Percentiles rank a stretch among this genome's conserved stretches.
phyloP scores from a whole-genome alignment of 2,113 vertebrate genomes.

The Ammodramus savannarum region DNA sequence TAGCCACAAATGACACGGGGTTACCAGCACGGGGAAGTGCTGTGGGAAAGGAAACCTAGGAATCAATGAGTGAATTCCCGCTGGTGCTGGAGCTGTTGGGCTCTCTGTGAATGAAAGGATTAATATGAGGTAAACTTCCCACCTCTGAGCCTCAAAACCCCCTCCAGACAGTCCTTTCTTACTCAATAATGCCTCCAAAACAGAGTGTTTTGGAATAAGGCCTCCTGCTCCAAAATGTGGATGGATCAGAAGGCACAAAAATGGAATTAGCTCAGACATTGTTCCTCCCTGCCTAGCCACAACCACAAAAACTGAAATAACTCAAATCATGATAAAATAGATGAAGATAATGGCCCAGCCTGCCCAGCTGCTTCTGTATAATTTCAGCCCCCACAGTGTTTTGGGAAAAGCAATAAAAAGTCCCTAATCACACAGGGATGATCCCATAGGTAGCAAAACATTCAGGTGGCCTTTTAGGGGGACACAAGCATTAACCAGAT shows the following conservation, averaged over 20 bases:
- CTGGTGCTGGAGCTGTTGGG: background rate
- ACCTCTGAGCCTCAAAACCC: background rate
- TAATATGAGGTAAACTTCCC: background rate
- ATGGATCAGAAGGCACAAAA: background rate
- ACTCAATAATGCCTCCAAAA: background rate
- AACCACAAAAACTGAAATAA: background rate
- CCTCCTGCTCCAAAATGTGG: background rate
- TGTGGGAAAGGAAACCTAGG: slow-evolving; percentile 41
- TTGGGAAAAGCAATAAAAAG: background rate
- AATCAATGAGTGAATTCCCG: slow-evolving; percentile 46
- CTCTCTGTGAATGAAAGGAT: slow-evolving; percentile 1
- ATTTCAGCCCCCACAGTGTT: background rate
- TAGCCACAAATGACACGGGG: slow-evolving; percentile 34
- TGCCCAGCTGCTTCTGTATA: background rate
- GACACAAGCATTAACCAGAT: background rate
- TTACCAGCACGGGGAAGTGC: slow-evolving; percentile 35
- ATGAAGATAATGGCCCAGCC: background rate
- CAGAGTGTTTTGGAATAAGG: background rate
- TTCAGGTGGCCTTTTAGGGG: background rate
- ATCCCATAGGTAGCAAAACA: background rate
- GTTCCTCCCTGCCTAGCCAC: background rate
- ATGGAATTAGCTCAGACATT: background rate
- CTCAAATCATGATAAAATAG: background rate
- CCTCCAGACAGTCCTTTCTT: background rate
- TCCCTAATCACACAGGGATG: background rate